Evolutionary conservation across 2,888 invertebrate genomes (phyloP).

Genomic region (Zygogramma bicolorata): DNA sequence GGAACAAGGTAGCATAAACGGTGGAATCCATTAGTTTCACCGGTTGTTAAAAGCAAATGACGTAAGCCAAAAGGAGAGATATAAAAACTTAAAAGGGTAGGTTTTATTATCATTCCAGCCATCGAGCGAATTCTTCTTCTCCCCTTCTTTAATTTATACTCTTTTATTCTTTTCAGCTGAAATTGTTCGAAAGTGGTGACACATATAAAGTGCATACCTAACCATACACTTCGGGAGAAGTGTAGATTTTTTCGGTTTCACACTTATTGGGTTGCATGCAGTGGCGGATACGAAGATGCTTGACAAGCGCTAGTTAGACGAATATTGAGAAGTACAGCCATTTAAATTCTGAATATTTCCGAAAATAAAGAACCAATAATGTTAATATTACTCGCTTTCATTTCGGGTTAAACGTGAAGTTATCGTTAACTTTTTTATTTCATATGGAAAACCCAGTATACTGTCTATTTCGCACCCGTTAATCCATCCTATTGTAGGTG

Average conservation of each 20-base stretch:
- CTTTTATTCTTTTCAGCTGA: slow-evolving; percentile 56
- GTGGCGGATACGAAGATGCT: no score
- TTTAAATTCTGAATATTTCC: no score
- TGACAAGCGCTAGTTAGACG: no score
- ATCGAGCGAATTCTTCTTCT: slow-evolving; percentile 52
- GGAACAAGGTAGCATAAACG: slow-evolving; percentile 61
- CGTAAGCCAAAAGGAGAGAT: slow-evolving; percentile 56
- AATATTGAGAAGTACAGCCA: no score
- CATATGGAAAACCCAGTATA: no score
- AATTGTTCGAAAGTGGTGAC: slow-evolving; percentile 55
- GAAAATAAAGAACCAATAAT: no score
- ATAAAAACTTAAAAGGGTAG: slow-evolving; percentile 61
- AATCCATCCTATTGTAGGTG: no score
- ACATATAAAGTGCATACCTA: slow-evolving; percentile 55
- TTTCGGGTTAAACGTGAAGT: no score
- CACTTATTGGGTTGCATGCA: neutral
- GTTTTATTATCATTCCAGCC: slow-evolving; percentile 60
- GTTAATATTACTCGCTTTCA: no score
- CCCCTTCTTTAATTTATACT: slow-evolving; percentile 59
- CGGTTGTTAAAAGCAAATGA: slow-evolving; percentile 59
- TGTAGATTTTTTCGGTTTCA: slow-evolving; percentile 7
- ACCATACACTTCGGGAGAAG: slow-evolving; percentile 25
- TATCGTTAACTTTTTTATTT: no score
- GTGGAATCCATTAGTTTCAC: slow-evolving; percentile 64
- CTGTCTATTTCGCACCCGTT: no score